These are phyloP conservation scores for Sphaeridia pumilis DNA, from an alignment of 2,888 invertebrate genomes.

Conservation along the genomic window DNA sequence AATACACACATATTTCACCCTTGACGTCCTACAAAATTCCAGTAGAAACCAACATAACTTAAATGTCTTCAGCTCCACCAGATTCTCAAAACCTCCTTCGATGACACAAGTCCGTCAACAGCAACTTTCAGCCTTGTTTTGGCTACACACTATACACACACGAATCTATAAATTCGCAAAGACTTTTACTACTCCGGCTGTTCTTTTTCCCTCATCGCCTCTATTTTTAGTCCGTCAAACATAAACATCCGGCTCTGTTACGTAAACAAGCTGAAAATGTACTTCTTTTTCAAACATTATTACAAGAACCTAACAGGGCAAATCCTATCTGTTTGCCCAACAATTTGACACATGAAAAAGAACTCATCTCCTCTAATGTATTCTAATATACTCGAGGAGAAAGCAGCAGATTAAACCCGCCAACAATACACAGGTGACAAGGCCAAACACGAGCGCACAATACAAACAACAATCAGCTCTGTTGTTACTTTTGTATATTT, in stretches of 20 bases:
- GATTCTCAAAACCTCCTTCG: background rate
- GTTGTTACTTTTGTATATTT: too few relatives aligned
- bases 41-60: background rate
- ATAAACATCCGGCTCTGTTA: too few relatives aligned
- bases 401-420: background rate
- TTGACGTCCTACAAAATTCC: background rate
- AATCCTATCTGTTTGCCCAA: background rate
- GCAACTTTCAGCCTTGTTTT: background rate
- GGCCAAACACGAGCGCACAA: background rate
- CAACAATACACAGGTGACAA: background rate
- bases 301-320: too few relatives aligned
- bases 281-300: too few relatives aligned
- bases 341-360: background rate
- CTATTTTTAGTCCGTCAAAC: too few relatives aligned
- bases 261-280: too few relatives aligned
- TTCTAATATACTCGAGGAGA: too few relatives aligned
- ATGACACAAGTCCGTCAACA: background rate
- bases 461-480: background rate
- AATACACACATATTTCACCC: constrained; percentile 12
- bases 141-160: background rate
- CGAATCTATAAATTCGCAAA: too few relatives aligned
- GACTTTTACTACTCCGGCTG: too few relatives aligned
- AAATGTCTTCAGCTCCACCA: background rate
- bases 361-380: too few relatives aligned
- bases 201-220: too few relatives aligned